Evolutionary conservation across 2,888 invertebrate genomes (phyloP), one percentile per base, ranked within the genome.

Genomic region (Enchytraeus crypticus): DNA sequence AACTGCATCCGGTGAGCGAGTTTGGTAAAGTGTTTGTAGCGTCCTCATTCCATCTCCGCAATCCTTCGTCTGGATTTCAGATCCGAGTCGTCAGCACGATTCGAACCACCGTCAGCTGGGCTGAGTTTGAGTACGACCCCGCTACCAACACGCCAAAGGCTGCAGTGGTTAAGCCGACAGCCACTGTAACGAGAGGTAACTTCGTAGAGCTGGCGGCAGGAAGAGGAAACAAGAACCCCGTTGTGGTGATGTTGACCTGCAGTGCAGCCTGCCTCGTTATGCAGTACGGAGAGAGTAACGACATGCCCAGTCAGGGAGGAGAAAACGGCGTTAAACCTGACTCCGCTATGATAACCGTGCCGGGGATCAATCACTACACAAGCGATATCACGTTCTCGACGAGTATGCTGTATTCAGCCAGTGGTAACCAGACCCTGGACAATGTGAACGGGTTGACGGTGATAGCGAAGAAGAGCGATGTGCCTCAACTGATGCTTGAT

Each of bases 301-400:
- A 53, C 27, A 32, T 27, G 26, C 14, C n/a, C 5, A 29, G 23
- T 23, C n/a, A 46, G 29, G 51, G 43, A 27, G 27, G 29, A 21
- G 53, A 32, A 5, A 33, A 43, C 14, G 34, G 18, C 23, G 21
- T 27, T 23, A 32, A 26, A 0, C 59, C 51, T n/a, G 59, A 59
- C 38, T 43, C 51, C 2, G 33, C 53, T 38, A 59, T 59, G 59
- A 21, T 59, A 2, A 59, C 59, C 5, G 59, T 53, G n/a, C 59
- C 53, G 27, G 26, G 51, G 3, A 27, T 59, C 3, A 38, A 59
- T 5, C 59, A 59, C 29, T 59, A 59, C 43, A 30, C 51, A 23
- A 51, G 49, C 21, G 33, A 53, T 30, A 53, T 59, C 59, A 32
- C 33, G n/a, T 59, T 59, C 38, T 59, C 59, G 2, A 59, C 59